phyloP scores from a whole-genome alignment of 2,888 invertebrate species.

The Conistra vaccinii region DNA sequence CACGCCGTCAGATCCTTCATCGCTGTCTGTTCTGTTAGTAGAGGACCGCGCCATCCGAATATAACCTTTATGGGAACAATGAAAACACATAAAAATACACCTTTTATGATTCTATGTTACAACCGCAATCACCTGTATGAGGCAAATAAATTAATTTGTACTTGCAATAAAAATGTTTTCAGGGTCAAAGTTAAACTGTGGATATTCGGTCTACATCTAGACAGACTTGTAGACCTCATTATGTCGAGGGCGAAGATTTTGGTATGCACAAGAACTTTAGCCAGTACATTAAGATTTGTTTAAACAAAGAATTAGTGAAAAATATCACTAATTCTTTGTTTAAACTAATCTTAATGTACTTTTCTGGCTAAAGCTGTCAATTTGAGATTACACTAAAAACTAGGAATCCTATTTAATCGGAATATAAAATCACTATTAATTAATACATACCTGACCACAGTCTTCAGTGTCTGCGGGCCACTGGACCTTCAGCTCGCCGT shows the following conservation, averaged over 20 bases:
- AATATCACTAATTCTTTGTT: no score
- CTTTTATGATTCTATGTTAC: background rate
- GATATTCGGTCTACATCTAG: background rate
- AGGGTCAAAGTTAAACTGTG: background rate
- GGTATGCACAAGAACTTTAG: background rate
- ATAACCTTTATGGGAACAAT: slow-evolving; percentile 76
- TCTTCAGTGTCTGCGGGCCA: slow-evolving; percentile 97
- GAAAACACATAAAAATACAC: background rate
- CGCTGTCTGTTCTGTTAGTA: slow-evolving; percentile 88
- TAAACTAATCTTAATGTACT: no score
- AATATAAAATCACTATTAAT: background rate
- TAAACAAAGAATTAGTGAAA: background rate
- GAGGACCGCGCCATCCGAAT: slow-evolving; percentile 95
- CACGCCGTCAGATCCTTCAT: slow-evolving; percentile 92
- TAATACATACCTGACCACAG: slow-evolving; percentile 92
- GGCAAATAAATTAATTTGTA: background rate
- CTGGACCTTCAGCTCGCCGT: slow-evolving; percentile 89
- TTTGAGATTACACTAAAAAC: no score
- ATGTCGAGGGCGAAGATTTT: background rate
- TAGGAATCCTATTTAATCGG: no score
- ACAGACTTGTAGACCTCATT: background rate
- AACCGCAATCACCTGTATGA: background rate
- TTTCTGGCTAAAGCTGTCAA: no score
- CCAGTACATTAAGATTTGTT: background rate
- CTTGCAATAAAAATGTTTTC: background rate